Base-by-base conservation (phyloP, 1,140 invertebrate genomes). In the Pogonomyrmex barbatus region DNA sequence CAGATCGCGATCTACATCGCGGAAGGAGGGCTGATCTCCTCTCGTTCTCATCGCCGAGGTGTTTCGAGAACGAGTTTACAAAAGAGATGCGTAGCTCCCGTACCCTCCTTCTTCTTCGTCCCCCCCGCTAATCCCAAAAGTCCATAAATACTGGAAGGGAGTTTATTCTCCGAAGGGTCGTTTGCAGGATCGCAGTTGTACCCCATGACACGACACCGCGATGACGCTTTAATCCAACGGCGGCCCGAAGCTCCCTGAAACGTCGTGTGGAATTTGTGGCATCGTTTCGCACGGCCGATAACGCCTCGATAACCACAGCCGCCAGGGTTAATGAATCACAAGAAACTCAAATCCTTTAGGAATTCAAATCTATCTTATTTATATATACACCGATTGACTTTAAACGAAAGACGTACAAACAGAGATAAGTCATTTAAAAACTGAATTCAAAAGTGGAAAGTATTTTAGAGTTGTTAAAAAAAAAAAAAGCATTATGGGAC, bases 1-100 rank as follows among this genome's bases (percentile, higher is more conserved):
- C 36, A 86, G 86, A 93, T 93, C 92, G 92, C 89, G 90, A 93
- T 93, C 89, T 90, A 89, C 39, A 88, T 85, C 56, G 54, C 87
- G 87, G 77, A 89, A 89, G 85, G 91, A 88, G 87, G 78, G 60
- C 56, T 63, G 17, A 10, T 67, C 56, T 30, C 8, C 52, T 67
- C 56, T 71, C 73, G 42, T 54, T 58, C 52, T 30, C 52, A 4
- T n/a, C 54, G 47, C 10, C 30, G 50, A 70, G 68, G 54, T 56
- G 60, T 63, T 50, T 76, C 65, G 60, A 67, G 75, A 76, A 52
- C 9, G 77, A 63, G 24, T 86, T 84, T 77, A 81, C 68, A 79
- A 87, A 86, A 88, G 87, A 91, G 86, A 81, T 71, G 67, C 54
- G 42, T 45, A n/a, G n/a, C 17, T 17, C 4, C 10, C 39, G 47